phyloP scores from a whole-genome alignment of 2,888 invertebrate species.

The Eupithecia pulchellata region DNA sequence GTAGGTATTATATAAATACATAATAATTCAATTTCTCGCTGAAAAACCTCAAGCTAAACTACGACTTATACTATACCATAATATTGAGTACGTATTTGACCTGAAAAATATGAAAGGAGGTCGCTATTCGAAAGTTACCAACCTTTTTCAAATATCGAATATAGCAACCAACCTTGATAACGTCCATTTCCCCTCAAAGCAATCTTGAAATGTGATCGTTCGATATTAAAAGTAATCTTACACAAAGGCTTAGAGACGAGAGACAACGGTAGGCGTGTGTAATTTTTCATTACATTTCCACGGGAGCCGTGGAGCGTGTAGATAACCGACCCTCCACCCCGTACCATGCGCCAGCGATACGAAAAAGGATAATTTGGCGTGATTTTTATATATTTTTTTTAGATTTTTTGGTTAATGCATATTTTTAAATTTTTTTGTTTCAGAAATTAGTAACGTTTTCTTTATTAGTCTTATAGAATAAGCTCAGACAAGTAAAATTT shows the following conservation, averaged over 20 bases:
- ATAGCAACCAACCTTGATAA: background rate
- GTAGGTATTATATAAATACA: no score
- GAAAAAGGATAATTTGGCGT: constrained; percentile 33
- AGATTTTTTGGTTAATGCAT: background rate
- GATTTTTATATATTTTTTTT: background rate
- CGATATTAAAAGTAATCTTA: constrained; percentile 17
- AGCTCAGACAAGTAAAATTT: no score
- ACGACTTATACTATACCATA: background rate
- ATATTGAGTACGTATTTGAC: background rate
- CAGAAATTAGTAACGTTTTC: no score
- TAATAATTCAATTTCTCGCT: no score
- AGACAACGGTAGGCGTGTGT: constrained; percentile 72
- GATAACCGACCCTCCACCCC: constrained; percentile 69
- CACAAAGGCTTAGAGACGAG: constrained; percentile 25
- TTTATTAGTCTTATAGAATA: no score
- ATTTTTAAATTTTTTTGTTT: background rate
- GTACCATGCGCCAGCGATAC: constrained; percentile 64
- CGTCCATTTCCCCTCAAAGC: background rate
- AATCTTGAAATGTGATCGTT: constrained; percentile 13
- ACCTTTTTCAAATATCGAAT: background rate
- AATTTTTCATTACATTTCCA: constrained; percentile 86
- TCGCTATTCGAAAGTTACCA: background rate
- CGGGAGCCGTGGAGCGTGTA: constrained; percentile 80
- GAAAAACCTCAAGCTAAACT: no score
- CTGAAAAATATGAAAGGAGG: background rate